Conservation (phyloP, 2,113 vertebrate species). For the Siniperca knerii region DNA sequence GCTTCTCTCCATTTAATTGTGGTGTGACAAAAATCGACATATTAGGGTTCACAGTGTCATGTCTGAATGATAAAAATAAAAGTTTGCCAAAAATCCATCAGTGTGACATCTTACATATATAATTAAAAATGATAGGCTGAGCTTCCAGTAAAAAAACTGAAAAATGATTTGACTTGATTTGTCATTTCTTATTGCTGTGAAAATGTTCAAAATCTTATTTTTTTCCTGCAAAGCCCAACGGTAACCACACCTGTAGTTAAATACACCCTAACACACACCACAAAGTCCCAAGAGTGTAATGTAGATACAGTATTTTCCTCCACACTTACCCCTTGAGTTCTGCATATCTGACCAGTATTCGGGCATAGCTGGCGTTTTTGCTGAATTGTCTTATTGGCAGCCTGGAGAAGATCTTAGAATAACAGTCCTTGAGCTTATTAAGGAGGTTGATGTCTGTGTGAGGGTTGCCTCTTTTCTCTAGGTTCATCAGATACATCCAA, state of each 20-base stretch:
- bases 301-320: background rate
- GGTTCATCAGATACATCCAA: conserved; percentile 86
- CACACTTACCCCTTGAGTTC: conserved; percentile 94
- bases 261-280: background rate
- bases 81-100: background rate
- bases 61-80: background rate
- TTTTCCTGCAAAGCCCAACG: background rate
- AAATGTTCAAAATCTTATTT: background rate
- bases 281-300: background rate
- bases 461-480: conserved; percentile 90
- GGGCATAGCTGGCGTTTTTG: conserved; percentile 91
- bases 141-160: background rate
- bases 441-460: conserved; percentile 85
- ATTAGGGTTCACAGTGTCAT: background rate
- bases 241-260: background rate
- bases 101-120: background rate
- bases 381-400: conserved; percentile 90
- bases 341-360: conserved; percentile 93
- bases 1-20: background rate
- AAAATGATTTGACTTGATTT: too few relatives aligned
- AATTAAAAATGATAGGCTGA: background rate
- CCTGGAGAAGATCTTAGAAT: conserved; percentile 89
- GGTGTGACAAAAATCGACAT: background rate
- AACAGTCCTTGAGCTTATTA: conserved; percentile 90
- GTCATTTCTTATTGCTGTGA: background rate